Evolutionary conservation across 2,113 vertebrate species (phyloP), one percentile per base, ranked within the genome.

Genomic region (Picathartes gymnocephalus): DNA sequence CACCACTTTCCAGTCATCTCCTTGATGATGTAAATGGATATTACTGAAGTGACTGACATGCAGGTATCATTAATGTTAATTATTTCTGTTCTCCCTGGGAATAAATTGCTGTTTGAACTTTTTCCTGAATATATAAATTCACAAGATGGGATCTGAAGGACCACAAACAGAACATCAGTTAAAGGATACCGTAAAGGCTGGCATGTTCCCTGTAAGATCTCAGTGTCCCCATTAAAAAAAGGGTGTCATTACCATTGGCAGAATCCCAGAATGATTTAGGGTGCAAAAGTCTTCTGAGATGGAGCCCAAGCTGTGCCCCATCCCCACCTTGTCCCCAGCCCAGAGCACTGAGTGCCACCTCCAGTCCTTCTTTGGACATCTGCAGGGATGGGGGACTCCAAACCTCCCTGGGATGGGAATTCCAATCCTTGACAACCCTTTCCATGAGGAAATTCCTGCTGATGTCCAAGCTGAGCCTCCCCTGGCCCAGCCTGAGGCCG

Each of bases 1-100:
- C 85, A 94, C 50, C 93, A 82, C 81, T 95, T 95, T 24, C 76
- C 94, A 84, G 90, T 81, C 81, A 83, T 56, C 93, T 76, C 58
- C 86, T 74, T 18, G 24, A 79, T 71, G 93, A 94, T 93, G 91
- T 47, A 92, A 95, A 96, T 48, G 92, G 84, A 2, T 73, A 73
- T 70, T 80, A 83, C 1, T 57, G 80, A 86, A 92, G 79, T 78
- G 91, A 95, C 66, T 93, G 95, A 89, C 94, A 86, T 10, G 62
- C 62, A 95, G 76, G 62, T 39, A 82, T 48, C 88, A 83, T 90
- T 89, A 77, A 73, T 83, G 88, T 50, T 91, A 81, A 95, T 94
- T 92, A 90, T 24, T 56, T 54, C 81, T 45, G 35, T 76, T 94
- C 92, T 95, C 51, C 40, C 72, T 51, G 64, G 72, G 58, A 95